These are phyloP conservation scores for Dyspetes luteomarginatus DNA, from an alignment of 2,888 invertebrate genomes.

Conservation along the genomic window DNA sequence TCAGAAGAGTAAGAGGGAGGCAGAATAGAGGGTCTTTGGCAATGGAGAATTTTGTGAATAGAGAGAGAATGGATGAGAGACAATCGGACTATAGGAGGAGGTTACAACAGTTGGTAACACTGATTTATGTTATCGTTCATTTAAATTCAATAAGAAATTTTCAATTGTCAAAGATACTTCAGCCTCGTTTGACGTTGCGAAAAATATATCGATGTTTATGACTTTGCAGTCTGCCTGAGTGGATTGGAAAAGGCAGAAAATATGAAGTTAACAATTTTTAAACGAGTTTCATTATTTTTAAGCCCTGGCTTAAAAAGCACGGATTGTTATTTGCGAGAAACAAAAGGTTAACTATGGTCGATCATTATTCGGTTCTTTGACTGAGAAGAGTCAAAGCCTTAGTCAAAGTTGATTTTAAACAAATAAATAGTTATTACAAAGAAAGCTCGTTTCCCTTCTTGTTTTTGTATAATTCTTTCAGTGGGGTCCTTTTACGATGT, in stretches of 20 bases:
- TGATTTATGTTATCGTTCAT: constrained; percentile 25
- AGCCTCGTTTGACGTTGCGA: not conserved
- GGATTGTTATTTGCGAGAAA: no score
- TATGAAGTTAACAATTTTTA: not conserved
- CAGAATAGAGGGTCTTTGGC: not conserved
- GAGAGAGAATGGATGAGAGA: constrained; percentile 34
- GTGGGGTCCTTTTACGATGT: no score
- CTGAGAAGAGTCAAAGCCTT: no score
- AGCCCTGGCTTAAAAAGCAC: not conserved
- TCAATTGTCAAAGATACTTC: constrained; percentile 20
- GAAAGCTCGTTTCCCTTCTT: no score
- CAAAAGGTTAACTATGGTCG: no score
- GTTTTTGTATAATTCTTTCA: no score
- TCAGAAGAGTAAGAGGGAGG: constrained; percentile 13
- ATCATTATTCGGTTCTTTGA: no score
- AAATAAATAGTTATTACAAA: no score
- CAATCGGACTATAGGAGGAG: constrained; percentile 30
- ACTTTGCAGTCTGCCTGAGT: not conserved
- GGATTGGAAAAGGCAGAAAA: not conserved
- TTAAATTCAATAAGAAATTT: constrained; percentile 27
- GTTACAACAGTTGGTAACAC: not conserved
- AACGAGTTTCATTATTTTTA: not conserved
- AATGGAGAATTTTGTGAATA: constrained; percentile 40
- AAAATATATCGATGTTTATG: constrained; percentile 17
- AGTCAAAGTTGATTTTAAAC: no score